A percentile compares a stretch with the other conserved stretches of the same genome.
Conservation (phyloP, 2,113 vertebrate species). For the Macrotus californicus region DNA sequence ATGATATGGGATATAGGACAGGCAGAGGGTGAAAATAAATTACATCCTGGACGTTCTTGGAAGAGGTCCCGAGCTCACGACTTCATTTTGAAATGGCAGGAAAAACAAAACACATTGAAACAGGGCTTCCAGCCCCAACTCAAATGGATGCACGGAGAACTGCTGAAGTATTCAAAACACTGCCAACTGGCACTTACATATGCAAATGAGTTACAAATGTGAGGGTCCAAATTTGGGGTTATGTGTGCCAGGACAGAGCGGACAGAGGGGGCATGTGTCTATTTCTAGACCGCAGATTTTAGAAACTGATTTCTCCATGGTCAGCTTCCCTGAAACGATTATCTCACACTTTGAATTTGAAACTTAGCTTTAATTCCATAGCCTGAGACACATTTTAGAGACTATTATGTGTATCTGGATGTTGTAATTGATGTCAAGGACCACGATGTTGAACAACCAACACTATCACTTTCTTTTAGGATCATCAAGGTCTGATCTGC, state of each 20-base stretch:
- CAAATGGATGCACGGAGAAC: conserved; percentile 54
- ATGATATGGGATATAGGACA: neutral
- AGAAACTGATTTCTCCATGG: conserved; percentile 59
- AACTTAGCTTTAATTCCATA: conserved; percentile 51
- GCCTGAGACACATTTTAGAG: conserved; percentile 28
- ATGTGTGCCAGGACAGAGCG: conserved; percentile 69
- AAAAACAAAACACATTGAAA: conserved; percentile 68
- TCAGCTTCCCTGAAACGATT: conserved; percentile 56
- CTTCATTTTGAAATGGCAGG: conserved; percentile 71
- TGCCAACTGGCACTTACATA: conserved; percentile 70
- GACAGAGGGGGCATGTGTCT: conserved; percentile 61
- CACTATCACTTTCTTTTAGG: neutral
- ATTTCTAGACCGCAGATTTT: conserved; percentile 58
- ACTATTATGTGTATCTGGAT: neutral
- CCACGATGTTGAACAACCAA: neutral
- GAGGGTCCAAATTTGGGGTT: conserved; percentile 70
- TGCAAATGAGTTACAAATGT: conserved; percentile 71
- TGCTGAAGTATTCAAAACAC: conserved; percentile 66
- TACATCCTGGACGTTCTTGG: conserved; percentile 59
- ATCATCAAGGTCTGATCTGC: conserved; percentile 15
- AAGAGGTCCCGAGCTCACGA: conserved; percentile 61
- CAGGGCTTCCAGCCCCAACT: conserved; percentile 59
- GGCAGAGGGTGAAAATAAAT: conserved; percentile 22
- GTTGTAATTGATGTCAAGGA: neutral
- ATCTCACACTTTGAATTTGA: conserved; percentile 52